Conservation (phyloP, 2,113 vertebrate genomes). For the Sus scrofa region DNA sequence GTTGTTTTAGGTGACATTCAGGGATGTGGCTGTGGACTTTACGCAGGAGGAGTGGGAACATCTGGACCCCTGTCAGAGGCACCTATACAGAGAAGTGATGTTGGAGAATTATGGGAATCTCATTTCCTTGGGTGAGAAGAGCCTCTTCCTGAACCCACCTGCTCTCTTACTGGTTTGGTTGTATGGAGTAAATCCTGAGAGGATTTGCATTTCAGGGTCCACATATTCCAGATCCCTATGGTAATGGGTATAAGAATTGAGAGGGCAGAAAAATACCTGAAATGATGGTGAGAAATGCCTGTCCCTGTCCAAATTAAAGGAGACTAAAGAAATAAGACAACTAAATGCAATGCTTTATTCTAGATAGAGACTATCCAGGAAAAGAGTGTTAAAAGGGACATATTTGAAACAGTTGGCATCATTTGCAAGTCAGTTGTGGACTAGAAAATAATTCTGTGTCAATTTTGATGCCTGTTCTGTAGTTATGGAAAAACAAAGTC, state of each 20-base stretch:
- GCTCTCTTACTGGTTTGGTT: not conserved
- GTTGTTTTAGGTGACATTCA: not conserved
- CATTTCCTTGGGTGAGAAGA: not conserved
- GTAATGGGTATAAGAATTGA: not conserved
- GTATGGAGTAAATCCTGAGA: not conserved
- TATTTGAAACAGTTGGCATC: not conserved
- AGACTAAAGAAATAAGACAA: not conserved
- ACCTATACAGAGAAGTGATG: conserved; percentile 16
- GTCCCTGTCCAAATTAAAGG: not conserved
- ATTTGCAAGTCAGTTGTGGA: not conserved
- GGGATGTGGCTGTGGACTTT: not conserved
- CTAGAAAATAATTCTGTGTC: not conserved
- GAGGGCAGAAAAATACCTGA: not conserved
- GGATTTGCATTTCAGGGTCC: not conserved
- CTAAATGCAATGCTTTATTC: not conserved
- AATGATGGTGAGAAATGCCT: not conserved
- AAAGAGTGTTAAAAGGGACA: not conserved
- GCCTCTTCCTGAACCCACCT: not conserved
- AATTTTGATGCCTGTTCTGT: not conserved
- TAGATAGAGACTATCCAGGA: not conserved
- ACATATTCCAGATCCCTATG: not conserved
- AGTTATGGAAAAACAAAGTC: not conserved
- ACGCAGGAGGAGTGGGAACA: not conserved
- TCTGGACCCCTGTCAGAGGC: not conserved
- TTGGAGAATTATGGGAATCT: conserved; percentile 30